Percentiles rank a stretch among this genome's conserved stretches.
Conservation (phyloP, 1,140 invertebrate genomes). For the Sycophaga agraensis region DNA sequence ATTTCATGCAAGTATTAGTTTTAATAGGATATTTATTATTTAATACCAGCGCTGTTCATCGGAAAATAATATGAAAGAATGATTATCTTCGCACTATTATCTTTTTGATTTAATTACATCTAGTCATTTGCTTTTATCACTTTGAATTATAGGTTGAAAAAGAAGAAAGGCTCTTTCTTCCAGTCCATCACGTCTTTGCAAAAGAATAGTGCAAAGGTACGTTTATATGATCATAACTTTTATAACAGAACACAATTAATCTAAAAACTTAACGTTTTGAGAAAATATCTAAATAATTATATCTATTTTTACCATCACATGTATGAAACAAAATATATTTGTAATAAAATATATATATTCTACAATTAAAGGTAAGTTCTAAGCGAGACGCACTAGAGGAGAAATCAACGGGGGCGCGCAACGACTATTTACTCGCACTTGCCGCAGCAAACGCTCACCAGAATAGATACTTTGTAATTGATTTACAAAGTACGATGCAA, state of each 20-base stretch:
- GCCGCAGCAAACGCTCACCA: conserved; percentile 95
- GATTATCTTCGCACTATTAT: no score
- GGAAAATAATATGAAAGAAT: no score
- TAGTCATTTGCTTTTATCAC: conserved; percentile 29
- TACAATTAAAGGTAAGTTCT: conserved; percentile 67
- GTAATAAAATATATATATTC: no score
- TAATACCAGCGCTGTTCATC: no score
- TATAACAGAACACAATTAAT: no score
- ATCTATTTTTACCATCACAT: no score
- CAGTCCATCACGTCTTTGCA: conserved; percentile 93
- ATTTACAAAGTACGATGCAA: conserved; percentile 85
- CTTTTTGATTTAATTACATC: no score
- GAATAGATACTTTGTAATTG: conserved; percentile 88
- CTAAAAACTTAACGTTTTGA: no score
- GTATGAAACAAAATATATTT: no score
- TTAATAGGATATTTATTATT: no score
- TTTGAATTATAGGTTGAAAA: conserved; percentile 75
- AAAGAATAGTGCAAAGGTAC: conserved; percentile 92
- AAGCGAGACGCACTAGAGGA: conserved; percentile 89
- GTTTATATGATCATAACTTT: not conserved
- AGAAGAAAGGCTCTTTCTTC: conserved; percentile 95
- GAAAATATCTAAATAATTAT: no score
- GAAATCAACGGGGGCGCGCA: conserved; percentile 90
- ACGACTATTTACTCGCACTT: conserved; percentile 90
- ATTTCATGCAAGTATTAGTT: no score